Base-by-base conservation (phyloP, 1,140 invertebrate genomes). In the Meteorus sp. region DNA sequence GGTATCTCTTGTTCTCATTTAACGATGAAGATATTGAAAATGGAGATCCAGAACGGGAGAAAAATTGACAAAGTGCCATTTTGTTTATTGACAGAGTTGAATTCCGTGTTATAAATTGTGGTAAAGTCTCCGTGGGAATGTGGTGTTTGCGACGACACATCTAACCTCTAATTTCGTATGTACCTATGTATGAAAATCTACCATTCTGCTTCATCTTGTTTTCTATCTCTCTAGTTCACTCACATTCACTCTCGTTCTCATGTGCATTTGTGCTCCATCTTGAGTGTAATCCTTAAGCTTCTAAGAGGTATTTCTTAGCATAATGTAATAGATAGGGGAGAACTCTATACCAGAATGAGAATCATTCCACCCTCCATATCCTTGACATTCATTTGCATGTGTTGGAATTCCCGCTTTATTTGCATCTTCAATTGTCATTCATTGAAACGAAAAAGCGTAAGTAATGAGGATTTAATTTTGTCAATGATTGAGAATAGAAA, bases 271-370 rank as follows among this genome's bases (percentile, higher is more conserved):
- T 67, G 65, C 71, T 73, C 63, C 61, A 64, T 63, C 15, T 65
- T 67, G 67, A 74, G 72, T 74, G 71, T 76, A 74, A 76, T 75
- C 73, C 73, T 69, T 78, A 78, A 78, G 74, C 75, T 69, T 54
- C 73, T 76, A 76, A 78, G 75, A 77, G 75, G 72, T 72, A 73
- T 66, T 75, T 68, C 61, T 65, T 66, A 2, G 4, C 13, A n/a
- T 1, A 5, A 22, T 13, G 15, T 70, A n/a, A n/a, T n/a, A n/a
- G n/a, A 17, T 51, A n/a, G 33, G 56, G 31, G 35, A 17, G 33
- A 7, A 20, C 13, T 33, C 44, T 45, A 20, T 48, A 20, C 27
- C 45, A 48, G 19, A 23, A 9, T 13, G 37, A 9, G 5, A 3
- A 9, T 5, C 9, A 20, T 48, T 11, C 11, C 23, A 2, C 45